A percentile compares a stretch with the other conserved stretches of the same genome.
Evolutionary conservation across 2,113 vertebrate genomes (phyloP).

Genomic region (Misgurnus mizolepis): DNA sequence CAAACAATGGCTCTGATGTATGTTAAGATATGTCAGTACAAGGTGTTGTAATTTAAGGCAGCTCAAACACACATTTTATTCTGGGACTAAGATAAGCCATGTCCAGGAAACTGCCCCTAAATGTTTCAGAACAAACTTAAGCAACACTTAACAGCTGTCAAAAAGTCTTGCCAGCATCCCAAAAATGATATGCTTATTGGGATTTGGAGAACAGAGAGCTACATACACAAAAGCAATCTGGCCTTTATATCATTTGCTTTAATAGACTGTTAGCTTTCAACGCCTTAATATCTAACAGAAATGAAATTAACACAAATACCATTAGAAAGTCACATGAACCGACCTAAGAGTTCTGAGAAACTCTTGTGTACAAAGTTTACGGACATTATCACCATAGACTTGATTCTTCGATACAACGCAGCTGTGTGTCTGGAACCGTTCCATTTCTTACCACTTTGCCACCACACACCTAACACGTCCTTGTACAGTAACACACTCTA

Average conservation of each 20-base stretch:
- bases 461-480: conserved; percentile 32
- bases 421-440: conserved; percentile 57
- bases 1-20: too few species aligned
- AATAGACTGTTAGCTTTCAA: background rate
- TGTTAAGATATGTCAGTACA: too few species aligned
- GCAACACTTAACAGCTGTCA: conserved; percentile 56
- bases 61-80: too few species aligned
- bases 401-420: conserved; percentile 47
- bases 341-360: conserved; percentile 38
- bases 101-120: background rate
- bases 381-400: conserved; percentile 40
- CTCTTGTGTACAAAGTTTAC: conserved; percentile 35
- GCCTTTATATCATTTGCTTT: background rate
- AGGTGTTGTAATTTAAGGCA: too few species aligned
- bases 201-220: conserved; percentile 3
- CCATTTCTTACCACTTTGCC: conserved; percentile 57
- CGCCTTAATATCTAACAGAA: background rate
- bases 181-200: conserved; percentile 28
- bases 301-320: background rate
- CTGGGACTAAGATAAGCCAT: too few species aligned
- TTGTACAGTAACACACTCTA: conserved; percentile 17
- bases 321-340: conserved; percentile 2
- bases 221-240: conserved; percentile 35
- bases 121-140: conserved; percentile 58
- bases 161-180: conserved; percentile 58